phyloP scores from a whole-genome alignment of 2,797 vertebrate genomes.

The Phyllotis vaccarum region DNA sequence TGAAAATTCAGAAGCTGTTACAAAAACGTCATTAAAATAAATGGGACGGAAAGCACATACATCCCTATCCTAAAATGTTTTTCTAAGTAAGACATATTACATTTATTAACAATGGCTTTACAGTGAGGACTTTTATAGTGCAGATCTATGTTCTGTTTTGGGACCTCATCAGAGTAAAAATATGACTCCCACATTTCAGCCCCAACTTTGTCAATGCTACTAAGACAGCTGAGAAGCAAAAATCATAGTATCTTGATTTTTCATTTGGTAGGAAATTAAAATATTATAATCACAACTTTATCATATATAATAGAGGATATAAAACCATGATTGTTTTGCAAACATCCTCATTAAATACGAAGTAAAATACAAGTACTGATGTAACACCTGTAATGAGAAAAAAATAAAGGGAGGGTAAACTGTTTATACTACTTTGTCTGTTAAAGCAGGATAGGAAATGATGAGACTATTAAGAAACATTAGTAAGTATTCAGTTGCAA shows the following conservation, averaged over 20 bases:
- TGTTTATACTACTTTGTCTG: slow-evolving; percentile 16
- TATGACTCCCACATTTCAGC: neutral
- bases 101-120: slow-evolving; percentile 57
- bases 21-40: slow-evolving; percentile 61
- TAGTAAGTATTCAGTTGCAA: neutral
- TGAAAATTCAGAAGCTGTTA: slow-evolving; percentile 61
- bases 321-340: slow-evolving; percentile 62
- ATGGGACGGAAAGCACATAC: slow-evolving; percentile 24
- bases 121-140: neutral
- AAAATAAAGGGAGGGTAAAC: neutral
- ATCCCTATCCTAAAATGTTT: slow-evolving; percentile 45
- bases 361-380: slow-evolving; percentile 44
- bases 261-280: slow-evolving; percentile 62
- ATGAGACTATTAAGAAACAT: neutral
- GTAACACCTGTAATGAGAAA: slow-evolving; percentile 49
- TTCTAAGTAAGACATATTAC: slow-evolving; percentile 16
- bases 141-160: slow-evolving; percentile 10
- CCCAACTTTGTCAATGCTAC: neutral
- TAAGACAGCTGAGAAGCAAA: slow-evolving; percentile 39
- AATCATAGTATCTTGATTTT: slow-evolving; percentile 9
- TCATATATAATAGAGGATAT: slow-evolving; percentile 57
- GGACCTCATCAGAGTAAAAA: slow-evolving; percentile 24
- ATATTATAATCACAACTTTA: slow-evolving; percentile 72
- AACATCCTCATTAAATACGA: slow-evolving; percentile 65
- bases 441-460: neutral